Evolutionary conservation across 2,113 vertebrate genomes (phyloP).

Genomic region (Forbesichthys papilliferus): DNA sequence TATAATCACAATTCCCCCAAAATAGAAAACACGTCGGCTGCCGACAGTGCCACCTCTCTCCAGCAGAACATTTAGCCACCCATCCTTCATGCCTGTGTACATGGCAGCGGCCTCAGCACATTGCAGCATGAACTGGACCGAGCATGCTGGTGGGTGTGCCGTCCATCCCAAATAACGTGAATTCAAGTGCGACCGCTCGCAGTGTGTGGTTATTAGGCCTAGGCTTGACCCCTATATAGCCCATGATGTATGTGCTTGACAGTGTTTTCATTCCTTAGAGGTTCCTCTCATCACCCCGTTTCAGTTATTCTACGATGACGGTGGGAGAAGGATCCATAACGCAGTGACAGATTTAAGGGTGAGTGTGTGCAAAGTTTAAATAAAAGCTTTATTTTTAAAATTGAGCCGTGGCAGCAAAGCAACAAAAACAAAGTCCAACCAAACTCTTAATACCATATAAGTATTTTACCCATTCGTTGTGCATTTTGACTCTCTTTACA

Average conservation of each 20-base stretch:
- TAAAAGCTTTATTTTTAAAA: background rate
- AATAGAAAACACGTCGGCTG: slow-evolving; percentile 6
- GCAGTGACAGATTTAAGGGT: slow-evolving; percentile 44
- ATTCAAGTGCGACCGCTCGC: background rate
- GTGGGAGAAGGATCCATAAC: slow-evolving; percentile 52
- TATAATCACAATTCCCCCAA: background rate
- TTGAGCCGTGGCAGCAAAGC: no score
- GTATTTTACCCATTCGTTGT: no score
- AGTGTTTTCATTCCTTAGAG: slow-evolving; percentile 6
- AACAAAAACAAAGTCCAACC: no score
- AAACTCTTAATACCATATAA: no score
- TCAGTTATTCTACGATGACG: slow-evolving; percentile 61
- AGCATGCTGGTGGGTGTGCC: slow-evolving; percentile 22
- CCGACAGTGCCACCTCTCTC: slow-evolving; percentile 25
- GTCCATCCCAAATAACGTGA: background rate
- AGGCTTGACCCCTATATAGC: no score
- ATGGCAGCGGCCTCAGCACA: slow-evolving; percentile 3
- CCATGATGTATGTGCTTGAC: background rate
- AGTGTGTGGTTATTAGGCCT: no score
- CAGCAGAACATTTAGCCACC: slow-evolving; percentile 59
- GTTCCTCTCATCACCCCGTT: slow-evolving; percentile 32
- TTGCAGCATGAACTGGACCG: no score
- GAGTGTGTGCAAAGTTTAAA: slow-evolving; percentile 6
- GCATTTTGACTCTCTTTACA: no score
- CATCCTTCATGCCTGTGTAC: slow-evolving; percentile 59